phyloP scores from a whole-genome alignment of 2,797 vertebrate genomes.

The Neostethus bicornis region DNA sequence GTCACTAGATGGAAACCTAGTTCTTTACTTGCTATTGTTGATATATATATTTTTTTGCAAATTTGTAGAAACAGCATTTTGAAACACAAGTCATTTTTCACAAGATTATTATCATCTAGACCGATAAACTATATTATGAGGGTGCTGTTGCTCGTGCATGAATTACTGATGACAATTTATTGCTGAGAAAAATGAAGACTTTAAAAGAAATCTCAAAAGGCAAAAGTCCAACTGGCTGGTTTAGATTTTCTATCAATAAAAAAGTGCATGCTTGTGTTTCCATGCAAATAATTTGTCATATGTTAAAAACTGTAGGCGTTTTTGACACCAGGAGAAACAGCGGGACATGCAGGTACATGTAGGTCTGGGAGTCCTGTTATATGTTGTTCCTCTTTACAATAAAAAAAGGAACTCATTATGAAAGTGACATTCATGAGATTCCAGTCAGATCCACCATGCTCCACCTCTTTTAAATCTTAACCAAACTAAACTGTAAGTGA shows the following conservation, averaged over 20 bases:
- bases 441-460: not conserved
- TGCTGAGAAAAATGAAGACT: not conserved
- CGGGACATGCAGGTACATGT: not conserved
- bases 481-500: not conserved
- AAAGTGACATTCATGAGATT: conserved; percentile 12
- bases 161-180: too few species aligned
- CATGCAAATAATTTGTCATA: too few species aligned
- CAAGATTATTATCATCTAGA: too few species aligned
- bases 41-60: accelerated
- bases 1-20: conserved; percentile 59
- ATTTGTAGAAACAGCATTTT: not conserved
- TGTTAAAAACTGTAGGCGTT: not conserved
- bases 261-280: not conserved
- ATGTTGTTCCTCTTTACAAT: conserved; percentile 34
- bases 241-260: not conserved
- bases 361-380: conserved; percentile 7
- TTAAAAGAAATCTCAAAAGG: not conserved
- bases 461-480: conserved; percentile 49
- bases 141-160: too few species aligned
- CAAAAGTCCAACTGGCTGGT: not conserved
- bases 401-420: conserved; percentile 41
- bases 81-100: not conserved
- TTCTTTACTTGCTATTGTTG: not conserved
- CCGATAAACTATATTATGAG: too few species aligned
- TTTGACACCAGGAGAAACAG: not conserved